Percentiles rank a stretch among this genome's conserved stretches.
phyloP scores from a whole-genome alignment of 2,113 vertebrate species.

The Pagrus major region DNA sequence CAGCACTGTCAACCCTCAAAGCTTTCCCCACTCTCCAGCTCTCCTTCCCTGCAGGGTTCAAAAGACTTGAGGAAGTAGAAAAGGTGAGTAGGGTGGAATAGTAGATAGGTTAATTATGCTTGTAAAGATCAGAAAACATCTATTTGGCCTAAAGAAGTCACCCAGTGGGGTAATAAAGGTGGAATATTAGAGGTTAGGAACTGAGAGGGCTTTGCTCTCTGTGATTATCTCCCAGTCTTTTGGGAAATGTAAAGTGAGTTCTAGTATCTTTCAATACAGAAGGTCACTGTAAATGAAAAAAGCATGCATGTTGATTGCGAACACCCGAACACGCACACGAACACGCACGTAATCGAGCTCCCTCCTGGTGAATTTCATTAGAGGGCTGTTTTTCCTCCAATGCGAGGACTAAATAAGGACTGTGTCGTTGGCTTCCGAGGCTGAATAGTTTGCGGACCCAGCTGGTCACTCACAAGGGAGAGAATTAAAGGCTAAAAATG shows the following conservation, averaged over 20 bases:
- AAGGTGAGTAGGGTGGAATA: neutral
- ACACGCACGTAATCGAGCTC: slow-evolving; percentile 16
- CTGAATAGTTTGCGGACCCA: slow-evolving; percentile 61
- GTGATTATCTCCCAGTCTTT: slow-evolving; percentile 45
- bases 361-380: slow-evolving; percentile 39
- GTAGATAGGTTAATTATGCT: slow-evolving; percentile 41
- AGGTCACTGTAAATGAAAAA: slow-evolving; percentile 7
- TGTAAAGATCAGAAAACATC: slow-evolving; percentile 37
- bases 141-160: slow-evolving; percentile 25
- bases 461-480: slow-evolving; percentile 74
- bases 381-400: slow-evolving; percentile 47
- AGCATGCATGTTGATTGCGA: neutral
- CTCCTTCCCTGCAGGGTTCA: slow-evolving; percentile 3
- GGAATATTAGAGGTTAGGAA: neutral
- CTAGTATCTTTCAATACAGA: slow-evolving; percentile 22
- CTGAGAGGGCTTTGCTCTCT: slow-evolving; percentile 32
- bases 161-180: slow-evolving; percentile 13
- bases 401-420: slow-evolving; percentile 50
- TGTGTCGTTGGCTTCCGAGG: slow-evolving; percentile 50
- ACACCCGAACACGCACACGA: neutral
- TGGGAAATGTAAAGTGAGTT: slow-evolving; percentile 44
- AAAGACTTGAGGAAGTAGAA: neutral
- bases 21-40: neutral
- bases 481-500: slow-evolving; percentile 79
- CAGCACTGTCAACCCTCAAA: slow-evolving; percentile 26